Evolutionary conservation across 2,113 vertebrate species (phyloP).

Genomic region (Alosa alosa): DNA sequence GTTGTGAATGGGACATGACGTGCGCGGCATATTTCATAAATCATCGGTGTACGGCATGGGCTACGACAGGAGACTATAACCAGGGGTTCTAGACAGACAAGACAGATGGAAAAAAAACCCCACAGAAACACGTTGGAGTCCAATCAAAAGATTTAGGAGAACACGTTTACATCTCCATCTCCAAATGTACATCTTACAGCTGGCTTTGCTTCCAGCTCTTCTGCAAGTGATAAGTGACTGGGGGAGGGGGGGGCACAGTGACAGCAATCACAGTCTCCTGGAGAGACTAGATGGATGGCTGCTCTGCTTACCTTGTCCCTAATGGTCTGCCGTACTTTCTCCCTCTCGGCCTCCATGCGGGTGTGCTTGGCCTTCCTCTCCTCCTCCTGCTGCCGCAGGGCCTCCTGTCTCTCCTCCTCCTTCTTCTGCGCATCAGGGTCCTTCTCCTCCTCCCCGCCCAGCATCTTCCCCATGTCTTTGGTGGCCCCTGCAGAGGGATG

Average conservation of each 20-base stretch:
- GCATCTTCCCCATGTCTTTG: constrained; percentile 99
- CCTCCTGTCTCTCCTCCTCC: constrained; percentile 95
- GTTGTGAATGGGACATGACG: neutral
- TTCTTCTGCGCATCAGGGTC: constrained; percentile 95
- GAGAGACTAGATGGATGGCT: neutral
- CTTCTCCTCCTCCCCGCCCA: constrained; percentile 96
- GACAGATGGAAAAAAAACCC: no score
- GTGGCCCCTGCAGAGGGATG: constrained; percentile 82
- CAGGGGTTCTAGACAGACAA: no score
- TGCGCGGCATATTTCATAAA: neutral
- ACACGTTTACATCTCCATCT: neutral
- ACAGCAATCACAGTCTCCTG: neutral
- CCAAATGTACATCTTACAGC: no score
- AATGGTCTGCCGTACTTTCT: constrained; percentile 97
- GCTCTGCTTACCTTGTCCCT: constrained; percentile 84
- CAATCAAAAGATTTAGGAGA: no score
- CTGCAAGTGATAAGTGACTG: neutral
- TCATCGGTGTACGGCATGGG: neutral
- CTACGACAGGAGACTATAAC: neutral
- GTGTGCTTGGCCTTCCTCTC: constrained; percentile 94
- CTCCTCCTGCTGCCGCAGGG: constrained; percentile 93
- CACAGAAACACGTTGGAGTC: no score
- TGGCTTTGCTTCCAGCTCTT: neutral
- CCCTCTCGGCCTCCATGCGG: constrained; percentile 94
- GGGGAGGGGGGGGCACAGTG: neutral